phyloP scores from a whole-genome alignment of 2,888 invertebrate species.

The Amblyjoppa proteus region DNA sequence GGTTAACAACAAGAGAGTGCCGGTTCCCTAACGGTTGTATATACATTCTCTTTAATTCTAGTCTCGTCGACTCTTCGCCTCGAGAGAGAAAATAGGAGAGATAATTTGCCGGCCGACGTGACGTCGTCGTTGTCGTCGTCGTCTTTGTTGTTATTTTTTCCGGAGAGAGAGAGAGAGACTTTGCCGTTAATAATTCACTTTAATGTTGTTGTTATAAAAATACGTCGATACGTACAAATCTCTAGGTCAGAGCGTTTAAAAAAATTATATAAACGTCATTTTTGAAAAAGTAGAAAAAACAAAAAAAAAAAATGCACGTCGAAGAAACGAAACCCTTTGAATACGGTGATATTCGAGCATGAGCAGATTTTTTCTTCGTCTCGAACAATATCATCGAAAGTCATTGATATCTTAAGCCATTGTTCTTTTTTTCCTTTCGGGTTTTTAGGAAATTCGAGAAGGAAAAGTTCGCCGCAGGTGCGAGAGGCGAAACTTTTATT shows the following conservation, averaged over 20 bases:
- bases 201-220: too few species aligned
- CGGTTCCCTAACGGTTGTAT: constrained; percentile 31
- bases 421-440: not conserved
- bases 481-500: not conserved
- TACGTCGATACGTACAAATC: too few species aligned
- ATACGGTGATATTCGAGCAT: too few species aligned
- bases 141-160: too few species aligned
- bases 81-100: constrained; percentile 39
- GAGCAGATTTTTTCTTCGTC: not conserved
- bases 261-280: too few species aligned
- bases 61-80: constrained; percentile 34
- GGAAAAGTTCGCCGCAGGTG: not conserved
- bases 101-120: constrained; percentile 60
- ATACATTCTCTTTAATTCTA: constrained; percentile 27
- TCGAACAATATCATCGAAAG: not conserved
- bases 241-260: too few species aligned
- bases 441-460: not conserved
- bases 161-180: not conserved
- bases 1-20: constrained; percentile 67
- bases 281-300: too few species aligned
- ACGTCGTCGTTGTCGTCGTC: constrained; percentile 37
- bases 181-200: too few species aligned
- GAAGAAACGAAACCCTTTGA: too few species aligned
- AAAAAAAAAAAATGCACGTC: too few species aligned
- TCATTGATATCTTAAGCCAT: not conserved